Evolutionary conservation across 2,113 vertebrate species (phyloP).

Genomic region (Herpailurus yagouaroundi): DNA sequence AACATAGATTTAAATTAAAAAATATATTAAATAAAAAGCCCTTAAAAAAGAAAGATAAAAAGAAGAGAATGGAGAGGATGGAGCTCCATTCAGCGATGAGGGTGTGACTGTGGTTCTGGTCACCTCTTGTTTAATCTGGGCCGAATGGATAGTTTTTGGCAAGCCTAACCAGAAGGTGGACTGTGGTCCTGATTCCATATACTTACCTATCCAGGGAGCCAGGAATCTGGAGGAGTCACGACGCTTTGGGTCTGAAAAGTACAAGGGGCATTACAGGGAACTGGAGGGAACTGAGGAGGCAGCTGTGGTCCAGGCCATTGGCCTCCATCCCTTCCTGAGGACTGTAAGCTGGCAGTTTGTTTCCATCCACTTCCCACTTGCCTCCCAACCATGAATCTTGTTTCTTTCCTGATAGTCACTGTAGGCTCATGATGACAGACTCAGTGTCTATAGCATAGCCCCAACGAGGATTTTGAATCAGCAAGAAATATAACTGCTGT

Average conservation of each 20-base stretch:
- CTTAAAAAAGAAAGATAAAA: too few relatives aligned
- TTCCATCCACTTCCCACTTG: not conserved
- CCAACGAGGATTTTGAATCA: too few relatives aligned
- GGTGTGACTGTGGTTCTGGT: not conserved
- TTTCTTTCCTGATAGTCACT: not conserved
- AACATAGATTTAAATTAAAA: too few relatives aligned
- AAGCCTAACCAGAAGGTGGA: not conserved
- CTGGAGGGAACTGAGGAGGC: not conserved
- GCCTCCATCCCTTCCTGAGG: not conserved
- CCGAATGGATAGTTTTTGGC: not conserved
- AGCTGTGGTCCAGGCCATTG: not conserved
- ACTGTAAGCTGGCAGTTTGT: not conserved
- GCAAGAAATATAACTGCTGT: not conserved
- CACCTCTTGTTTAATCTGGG: not conserved
- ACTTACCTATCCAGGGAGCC: constrained; percentile 89
- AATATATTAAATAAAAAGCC: too few relatives aligned
- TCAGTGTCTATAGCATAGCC: not conserved
- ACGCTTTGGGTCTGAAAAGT: constrained; percentile 87
- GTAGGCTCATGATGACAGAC: not conserved
- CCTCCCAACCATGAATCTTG: not conserved
- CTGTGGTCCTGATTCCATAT: not conserved
- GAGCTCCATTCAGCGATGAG: not conserved
- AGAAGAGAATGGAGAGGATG: too few relatives aligned
- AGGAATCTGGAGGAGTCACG: constrained; percentile 76
- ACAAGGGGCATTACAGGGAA: not conserved